Evolutionary conservation across 2,888 invertebrate genomes (phyloP).

Genomic region (Petrolisthes manimaculis): DNA sequence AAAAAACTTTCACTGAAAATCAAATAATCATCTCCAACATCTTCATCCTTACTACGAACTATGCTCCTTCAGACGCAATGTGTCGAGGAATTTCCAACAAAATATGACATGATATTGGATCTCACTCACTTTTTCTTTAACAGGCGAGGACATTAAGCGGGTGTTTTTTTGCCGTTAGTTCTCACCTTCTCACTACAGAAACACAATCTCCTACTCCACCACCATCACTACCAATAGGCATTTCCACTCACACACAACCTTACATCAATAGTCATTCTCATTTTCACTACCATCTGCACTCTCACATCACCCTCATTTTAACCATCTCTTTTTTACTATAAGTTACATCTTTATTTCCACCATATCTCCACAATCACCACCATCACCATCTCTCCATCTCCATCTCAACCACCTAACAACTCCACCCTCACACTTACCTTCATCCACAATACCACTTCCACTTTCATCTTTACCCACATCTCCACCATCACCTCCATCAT

Average conservation of each 20-base stretch:
- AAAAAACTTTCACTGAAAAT: no score
- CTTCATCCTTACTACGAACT: no score
- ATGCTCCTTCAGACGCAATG: no score
- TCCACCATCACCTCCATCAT: not conserved
- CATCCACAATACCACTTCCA: not conserved
- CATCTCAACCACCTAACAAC: not conserved
- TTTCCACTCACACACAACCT: not conserved
- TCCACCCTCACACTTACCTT: not conserved
- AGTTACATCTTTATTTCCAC: no score
- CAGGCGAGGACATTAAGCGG: no score
- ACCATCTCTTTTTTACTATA: no score
- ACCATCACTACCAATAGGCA: not conserved
- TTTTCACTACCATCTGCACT: not conserved
- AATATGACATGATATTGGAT: no score
- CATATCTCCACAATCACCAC: not conserved
- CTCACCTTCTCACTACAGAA: not conserved
- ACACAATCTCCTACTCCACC: not conserved
- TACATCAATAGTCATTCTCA: not conserved
- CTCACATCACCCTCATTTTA: no score
- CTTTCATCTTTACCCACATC: not conserved
- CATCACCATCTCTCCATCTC: not conserved
- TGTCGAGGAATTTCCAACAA: no score
- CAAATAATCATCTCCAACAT: no score
- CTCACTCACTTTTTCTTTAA: no score
- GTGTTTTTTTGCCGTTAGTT: not conserved